Percentiles rank a stretch among this genome's conserved stretches.
These are phyloP conservation scores for Gambusia holbrooki DNA, from an alignment of 2,113 vertebrate species.

Conservation along the genomic window DNA sequence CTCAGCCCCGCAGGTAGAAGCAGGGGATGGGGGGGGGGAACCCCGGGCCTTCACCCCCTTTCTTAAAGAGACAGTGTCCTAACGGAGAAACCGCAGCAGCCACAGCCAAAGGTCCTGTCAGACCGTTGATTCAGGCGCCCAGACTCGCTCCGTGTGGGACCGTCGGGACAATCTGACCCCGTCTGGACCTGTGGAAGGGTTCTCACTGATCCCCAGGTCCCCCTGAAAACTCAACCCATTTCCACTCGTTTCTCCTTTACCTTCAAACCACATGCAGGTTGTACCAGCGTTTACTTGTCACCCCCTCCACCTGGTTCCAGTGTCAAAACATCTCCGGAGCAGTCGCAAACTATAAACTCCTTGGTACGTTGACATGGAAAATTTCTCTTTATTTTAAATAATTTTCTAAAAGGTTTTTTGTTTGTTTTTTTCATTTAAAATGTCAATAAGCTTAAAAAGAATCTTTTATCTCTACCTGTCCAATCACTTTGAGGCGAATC, in stretches of 20 bases:
- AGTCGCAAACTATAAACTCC: background rate
- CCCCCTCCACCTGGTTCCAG: background rate
- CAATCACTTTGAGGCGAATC: background rate
- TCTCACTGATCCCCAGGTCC: conserved; percentile 12
- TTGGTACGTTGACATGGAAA: background rate
- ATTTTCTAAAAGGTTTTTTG: no score
- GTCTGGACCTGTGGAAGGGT: conserved; percentile 4
- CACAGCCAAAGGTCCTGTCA: conserved; percentile 16
- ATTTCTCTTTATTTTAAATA: no score
- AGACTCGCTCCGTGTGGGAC: conserved; percentile 17
- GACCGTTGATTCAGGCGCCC: conserved; percentile 12
- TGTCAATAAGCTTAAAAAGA: background rate
- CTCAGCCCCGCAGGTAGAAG: conserved; percentile 88
- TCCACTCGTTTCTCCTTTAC: background rate
- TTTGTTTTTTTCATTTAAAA: no score
- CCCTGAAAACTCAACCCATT: background rate
- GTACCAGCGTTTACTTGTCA: conserved; percentile 27
- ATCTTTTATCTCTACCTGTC: background rate
- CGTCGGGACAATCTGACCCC: conserved; percentile 8
- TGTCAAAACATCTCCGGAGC: background rate
- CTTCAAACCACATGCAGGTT: conserved; percentile 14
- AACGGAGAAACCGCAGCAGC: conserved; percentile 13
- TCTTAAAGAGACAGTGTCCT: conserved; percentile 8
- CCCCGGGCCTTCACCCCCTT: background rate
- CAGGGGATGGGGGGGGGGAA: background rate